These are phyloP conservation scores for Cyaniris semiargus DNA, from an alignment of 2,888 invertebrate species.

Conservation along the genomic window DNA sequence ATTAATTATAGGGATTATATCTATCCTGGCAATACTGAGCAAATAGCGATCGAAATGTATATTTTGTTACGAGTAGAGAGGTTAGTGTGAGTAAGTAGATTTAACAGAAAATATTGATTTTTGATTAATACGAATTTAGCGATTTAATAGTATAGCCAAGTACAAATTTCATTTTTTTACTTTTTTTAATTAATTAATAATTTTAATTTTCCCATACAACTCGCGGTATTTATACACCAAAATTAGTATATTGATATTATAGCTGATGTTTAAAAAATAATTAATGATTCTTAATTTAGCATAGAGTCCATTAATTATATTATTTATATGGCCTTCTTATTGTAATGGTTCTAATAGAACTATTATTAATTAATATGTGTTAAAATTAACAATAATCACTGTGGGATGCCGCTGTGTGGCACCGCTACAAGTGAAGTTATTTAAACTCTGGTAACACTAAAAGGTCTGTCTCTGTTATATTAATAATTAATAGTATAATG, in stretches of 20 bases:
- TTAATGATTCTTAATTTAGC: slow-evolving; percentile 36
- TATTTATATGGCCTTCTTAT: slow-evolving; percentile 41
- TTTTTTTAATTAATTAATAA: slow-evolving; percentile 16
- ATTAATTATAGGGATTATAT: slow-evolving; percentile 35
- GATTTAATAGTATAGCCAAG: slow-evolving; percentile 31
- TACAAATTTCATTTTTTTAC: slow-evolving; percentile 41
- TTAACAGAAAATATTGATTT: neutral
- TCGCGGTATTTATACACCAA: slow-evolving; percentile 43
- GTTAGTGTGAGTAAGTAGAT: neutral
- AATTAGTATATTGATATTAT: slow-evolving; percentile 40
- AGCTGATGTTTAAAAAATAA: slow-evolving; percentile 37
- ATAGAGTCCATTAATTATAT: slow-evolving; percentile 42
- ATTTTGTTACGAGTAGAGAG: neutral
- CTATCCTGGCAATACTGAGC: slow-evolving; percentile 10
- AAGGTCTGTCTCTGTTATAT: slow-evolving; percentile 21
- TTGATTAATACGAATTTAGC: neutral
- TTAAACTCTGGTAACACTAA: slow-evolving; percentile 36
- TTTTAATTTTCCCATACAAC: slow-evolving; percentile 30
- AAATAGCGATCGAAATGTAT: slow-evolving; percentile 16
- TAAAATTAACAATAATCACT: slow-evolving; percentile 31
- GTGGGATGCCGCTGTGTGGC: slow-evolving; percentile 16
- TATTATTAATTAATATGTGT: slow-evolving; percentile 39
- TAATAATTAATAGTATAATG: neutral
- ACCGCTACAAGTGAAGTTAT: slow-evolving; percentile 27
- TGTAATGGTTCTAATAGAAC: slow-evolving; percentile 32